These are phyloP conservation scores for Mormyrus iriodes DNA, from an alignment of 2,113 vertebrate genomes.

Conservation along the genomic window DNA sequence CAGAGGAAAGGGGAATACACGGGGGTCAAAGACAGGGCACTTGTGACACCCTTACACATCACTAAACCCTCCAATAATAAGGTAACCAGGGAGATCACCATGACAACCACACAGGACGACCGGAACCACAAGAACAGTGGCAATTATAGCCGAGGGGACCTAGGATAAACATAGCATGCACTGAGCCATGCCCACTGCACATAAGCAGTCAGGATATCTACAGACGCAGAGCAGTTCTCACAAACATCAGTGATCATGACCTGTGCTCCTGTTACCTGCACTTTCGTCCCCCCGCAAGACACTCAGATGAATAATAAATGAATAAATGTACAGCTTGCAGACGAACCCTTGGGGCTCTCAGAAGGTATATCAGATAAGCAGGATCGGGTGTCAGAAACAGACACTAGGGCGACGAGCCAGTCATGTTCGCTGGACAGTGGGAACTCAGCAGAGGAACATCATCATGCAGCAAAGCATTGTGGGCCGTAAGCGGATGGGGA, in stretches of 20 bases:
- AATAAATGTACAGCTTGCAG: neutral
- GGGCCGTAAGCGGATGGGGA: constrained; percentile 24
- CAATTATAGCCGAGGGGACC: neutral
- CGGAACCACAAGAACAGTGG: neutral
- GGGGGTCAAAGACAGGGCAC: constrained; percentile 27
- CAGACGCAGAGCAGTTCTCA: neutral
- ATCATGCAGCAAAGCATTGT: constrained; percentile 43
- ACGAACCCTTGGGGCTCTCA: neutral
- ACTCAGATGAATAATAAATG: neutral
- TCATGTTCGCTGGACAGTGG: neutral
- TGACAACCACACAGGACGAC: constrained; percentile 14
- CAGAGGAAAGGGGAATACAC: neutral
- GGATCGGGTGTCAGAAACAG: neutral
- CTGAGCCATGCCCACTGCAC: neutral
- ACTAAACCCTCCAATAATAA: neutral
- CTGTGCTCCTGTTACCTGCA: neutral
- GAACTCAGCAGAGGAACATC: neutral
- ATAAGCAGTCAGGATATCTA: neutral
- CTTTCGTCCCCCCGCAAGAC: neutral
- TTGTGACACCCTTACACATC: constrained; percentile 6
- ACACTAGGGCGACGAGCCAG: neutral
- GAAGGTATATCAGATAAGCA: neutral
- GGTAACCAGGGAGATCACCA: neutral
- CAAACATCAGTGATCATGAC: neutral
- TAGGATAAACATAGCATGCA: neutral